phyloP scores from a whole-genome alignment of 1,140 invertebrate genomes.

The Zaprionus ghesquierei region DNA sequence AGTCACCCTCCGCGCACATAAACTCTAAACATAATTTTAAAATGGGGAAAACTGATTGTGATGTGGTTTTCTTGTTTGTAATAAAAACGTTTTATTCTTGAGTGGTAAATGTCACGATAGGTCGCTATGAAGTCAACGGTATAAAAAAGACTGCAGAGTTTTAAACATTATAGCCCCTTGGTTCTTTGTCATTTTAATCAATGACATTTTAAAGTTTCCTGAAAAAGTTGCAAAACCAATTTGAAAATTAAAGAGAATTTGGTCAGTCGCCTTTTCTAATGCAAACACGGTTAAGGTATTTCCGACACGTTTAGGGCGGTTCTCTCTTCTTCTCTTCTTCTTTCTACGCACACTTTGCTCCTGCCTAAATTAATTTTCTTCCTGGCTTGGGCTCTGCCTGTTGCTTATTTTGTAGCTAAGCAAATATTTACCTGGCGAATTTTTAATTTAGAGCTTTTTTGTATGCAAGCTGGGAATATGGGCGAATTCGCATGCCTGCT shows the following conservation, averaged over 20 bases:
- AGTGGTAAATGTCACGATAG: background rate
- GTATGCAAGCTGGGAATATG: slow-evolving; percentile 44
- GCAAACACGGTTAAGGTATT: slow-evolving; percentile 8
- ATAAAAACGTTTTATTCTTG: background rate
- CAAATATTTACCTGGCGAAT: slow-evolving; percentile 60
- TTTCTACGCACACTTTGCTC: background rate
- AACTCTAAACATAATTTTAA: background rate
- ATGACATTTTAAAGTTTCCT: too few relatives aligned
- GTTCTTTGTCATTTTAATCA: background rate
- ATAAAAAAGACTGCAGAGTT: background rate
- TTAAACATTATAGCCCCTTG: background rate
- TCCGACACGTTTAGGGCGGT: background rate
- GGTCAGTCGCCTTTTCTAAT: background rate
- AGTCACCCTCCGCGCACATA: background rate
- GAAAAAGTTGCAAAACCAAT: background rate
- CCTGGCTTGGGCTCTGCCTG: background rate
- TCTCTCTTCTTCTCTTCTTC: background rate
- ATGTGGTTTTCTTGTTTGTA: background rate
- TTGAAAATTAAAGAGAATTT: background rate
- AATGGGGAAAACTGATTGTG: background rate
- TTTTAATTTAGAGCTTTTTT: slow-evolving; percentile 64
- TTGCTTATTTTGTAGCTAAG: slow-evolving; percentile 30
- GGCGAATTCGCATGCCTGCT: slow-evolving; percentile 35
- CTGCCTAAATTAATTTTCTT: slow-evolving; percentile 18
- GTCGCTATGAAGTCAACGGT: background rate